Evolutionary conservation across 2,113 vertebrate species (phyloP).

Genomic region (Zosterops pallidus): DNA sequence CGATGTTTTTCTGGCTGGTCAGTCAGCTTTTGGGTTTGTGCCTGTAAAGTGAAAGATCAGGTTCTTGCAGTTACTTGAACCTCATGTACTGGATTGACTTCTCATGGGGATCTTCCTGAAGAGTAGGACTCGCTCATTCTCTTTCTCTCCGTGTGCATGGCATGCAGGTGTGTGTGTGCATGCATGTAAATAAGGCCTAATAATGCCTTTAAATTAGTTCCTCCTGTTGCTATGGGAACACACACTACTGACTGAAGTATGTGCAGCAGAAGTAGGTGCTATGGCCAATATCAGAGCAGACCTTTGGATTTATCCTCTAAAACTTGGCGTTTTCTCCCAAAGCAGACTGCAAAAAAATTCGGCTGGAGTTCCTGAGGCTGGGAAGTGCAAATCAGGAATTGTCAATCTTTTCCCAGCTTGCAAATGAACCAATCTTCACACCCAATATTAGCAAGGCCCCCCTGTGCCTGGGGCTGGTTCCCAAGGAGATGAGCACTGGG

Average conservation of each 20-base stretch:
- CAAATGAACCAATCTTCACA: neutral
- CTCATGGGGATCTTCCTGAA: neutral
- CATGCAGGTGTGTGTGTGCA: neutral
- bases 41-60: neutral
- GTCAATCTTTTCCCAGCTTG: neutral
- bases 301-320: neutral
- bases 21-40: neutral
- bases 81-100: neutral
- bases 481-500: neutral
- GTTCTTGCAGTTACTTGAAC: neutral
- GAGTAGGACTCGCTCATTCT: neutral
- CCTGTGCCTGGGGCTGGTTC: neutral
- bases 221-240: conserved; percentile 20
- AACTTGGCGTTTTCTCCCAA: neutral
- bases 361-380: neutral
- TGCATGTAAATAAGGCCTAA: neutral
- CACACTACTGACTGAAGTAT: neutral
- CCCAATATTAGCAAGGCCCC: neutral
- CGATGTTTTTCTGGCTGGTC: neutral
- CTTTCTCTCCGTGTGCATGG: neutral
- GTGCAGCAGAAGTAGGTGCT: neutral
- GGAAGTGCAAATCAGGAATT: neutral
- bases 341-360: neutral
- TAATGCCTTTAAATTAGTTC: conserved; percentile 6
- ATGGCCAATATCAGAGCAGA: neutral